phyloP scores from a whole-genome alignment of 2,888 invertebrate species.

The Caenorhabditis imperialis region DNA sequence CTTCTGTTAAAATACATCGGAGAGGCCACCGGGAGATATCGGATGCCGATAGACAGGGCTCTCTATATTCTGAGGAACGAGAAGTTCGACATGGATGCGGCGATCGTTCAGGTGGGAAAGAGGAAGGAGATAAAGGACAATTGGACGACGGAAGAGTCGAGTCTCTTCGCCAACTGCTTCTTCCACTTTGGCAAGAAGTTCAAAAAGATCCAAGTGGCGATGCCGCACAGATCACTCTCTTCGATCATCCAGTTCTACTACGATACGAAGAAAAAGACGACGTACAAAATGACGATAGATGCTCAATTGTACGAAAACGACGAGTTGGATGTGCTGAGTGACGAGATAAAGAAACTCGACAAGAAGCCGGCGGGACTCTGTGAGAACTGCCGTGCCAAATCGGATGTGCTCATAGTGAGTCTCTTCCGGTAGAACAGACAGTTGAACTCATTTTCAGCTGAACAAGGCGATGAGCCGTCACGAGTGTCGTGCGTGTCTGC shows the following conservation, averaged over 20 bases:
- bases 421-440: background rate
- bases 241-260: constrained; percentile 64
- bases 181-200: constrained; percentile 54
- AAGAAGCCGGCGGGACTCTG: constrained; percentile 28
- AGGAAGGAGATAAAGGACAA: constrained; percentile 18
- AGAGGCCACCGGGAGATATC: constrained; percentile 21
- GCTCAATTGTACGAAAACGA: constrained; percentile 13
- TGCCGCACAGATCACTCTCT: constrained; percentile 59
- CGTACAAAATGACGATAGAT: constrained; percentile 34
- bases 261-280: constrained; percentile 54
- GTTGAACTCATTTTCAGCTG: constrained; percentile 6
- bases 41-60: constrained; percentile 18
- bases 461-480: constrained; percentile 10
- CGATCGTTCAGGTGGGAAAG: background rate
- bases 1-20: constrained; percentile 2
- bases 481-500: constrained; percentile 40
- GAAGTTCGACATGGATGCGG: background rate
- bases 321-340: constrained; percentile 10
- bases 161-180: constrained; percentile 40
- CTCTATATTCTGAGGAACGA: background rate
- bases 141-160: constrained; percentile 51
- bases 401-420: constrained; percentile 3
- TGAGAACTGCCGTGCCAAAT: constrained; percentile 35
- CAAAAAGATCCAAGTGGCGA: constrained; percentile 37
- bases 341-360: background rate